These are phyloP conservation scores for Falco concolor DNA, from an alignment of 2,797 vertebrate genomes.

Conservation along the genomic window DNA sequence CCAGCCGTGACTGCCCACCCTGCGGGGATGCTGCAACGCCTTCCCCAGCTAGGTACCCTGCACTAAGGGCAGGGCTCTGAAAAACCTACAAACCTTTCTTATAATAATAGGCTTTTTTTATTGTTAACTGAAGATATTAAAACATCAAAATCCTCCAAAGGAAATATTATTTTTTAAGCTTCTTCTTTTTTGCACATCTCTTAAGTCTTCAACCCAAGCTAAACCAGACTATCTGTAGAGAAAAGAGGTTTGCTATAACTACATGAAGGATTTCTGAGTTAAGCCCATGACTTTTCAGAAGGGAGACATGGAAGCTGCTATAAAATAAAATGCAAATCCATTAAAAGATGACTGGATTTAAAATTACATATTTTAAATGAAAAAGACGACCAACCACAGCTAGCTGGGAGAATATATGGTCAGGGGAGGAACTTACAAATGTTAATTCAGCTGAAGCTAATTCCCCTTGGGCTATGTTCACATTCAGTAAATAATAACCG, in stretches of 20 bases:
- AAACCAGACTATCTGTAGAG: neutral
- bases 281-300: neutral
- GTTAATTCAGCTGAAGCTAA: neutral
- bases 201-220: neutral
- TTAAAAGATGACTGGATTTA: neutral
- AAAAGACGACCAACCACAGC: neutral
- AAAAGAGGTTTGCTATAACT: neutral
- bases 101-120: neutral
- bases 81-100: neutral
- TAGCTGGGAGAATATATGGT: neutral
- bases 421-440: neutral
- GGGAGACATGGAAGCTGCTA: neutral
- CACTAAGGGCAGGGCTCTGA: neutral
- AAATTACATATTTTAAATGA: neutral
- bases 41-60: neutral
- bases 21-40: fast-evolving
- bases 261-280: neutral
- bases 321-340: neutral
- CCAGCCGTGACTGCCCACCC: neutral
- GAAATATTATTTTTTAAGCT: neutral
- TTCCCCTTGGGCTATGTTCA: neutral
- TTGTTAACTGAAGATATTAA: neutral
- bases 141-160: neutral
- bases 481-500: neutral
- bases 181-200: neutral